Percentiles rank a stretch among this genome's conserved stretches.
Conservation (phyloP, 1,140 invertebrate genomes). For the Pentalonia nigronervosa region DNA sequence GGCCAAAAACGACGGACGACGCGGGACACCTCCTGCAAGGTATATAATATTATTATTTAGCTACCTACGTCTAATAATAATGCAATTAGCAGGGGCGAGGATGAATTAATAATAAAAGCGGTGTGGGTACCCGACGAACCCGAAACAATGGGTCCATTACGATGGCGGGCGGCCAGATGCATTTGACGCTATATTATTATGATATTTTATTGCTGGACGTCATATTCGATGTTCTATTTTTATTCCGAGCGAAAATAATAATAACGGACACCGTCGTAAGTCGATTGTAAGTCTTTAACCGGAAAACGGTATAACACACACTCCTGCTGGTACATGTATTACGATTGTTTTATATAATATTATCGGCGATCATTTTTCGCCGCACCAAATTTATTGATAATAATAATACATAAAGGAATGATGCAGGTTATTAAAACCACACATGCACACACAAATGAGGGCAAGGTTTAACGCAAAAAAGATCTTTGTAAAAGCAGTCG, state of each 20-base stretch:
- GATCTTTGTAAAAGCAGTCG: background rate
- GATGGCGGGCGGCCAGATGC: background rate
- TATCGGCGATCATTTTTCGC: background rate
- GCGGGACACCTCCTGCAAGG: background rate
- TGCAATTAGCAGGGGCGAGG: background rate
- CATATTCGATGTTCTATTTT: background rate
- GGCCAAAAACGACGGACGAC: background rate
- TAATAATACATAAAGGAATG: background rate
- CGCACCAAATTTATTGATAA: background rate
- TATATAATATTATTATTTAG: background rate
- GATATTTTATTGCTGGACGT: background rate
- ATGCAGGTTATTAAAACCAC: background rate
- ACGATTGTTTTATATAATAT: background rate
- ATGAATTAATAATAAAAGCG: slow-evolving; percentile 30
- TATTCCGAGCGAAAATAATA: background rate
- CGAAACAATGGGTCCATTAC: slow-evolving; percentile 27
- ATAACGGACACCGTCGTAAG: background rate
- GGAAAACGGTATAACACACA: background rate
- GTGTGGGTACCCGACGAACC: background rate
- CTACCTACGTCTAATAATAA: slow-evolving; percentile 21
- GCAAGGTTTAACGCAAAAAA: background rate
- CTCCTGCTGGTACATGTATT: background rate
- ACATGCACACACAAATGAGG: background rate
- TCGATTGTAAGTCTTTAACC: no score
- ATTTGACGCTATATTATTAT: background rate